These are phyloP conservation scores for Lissocephala sabroskyi DNA, from an alignment of 2,888 invertebrate genomes.

Conservation along the genomic window DNA sequence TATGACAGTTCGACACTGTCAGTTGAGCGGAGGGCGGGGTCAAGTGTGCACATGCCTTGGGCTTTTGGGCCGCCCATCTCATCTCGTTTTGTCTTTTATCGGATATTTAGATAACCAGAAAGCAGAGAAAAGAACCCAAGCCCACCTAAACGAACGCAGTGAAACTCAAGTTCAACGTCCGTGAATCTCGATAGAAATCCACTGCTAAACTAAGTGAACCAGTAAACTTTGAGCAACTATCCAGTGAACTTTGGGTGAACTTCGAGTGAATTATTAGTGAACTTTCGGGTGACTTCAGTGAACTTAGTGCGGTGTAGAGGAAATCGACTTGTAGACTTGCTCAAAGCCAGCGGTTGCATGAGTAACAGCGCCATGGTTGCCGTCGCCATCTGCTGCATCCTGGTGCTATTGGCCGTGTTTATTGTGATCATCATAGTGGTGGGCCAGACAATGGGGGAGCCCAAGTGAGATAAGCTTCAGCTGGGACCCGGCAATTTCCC, in stretches of 20 bases:
- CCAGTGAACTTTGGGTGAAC: not conserved
- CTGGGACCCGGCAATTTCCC: conserved; percentile 73
- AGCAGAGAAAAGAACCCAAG: not conserved
- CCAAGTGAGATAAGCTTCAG: conserved; percentile 75
- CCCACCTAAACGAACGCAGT: too few relatives aligned
- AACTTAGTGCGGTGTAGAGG: too few relatives aligned
- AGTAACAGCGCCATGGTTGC: conserved; percentile 80
- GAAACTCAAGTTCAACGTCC: too few relatives aligned
- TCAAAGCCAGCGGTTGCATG: conserved; percentile 41
- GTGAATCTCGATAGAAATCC: too few relatives aligned
- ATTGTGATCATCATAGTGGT: conserved; percentile 87
- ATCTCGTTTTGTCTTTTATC: too few relatives aligned
- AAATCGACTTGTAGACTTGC: too few relatives aligned
- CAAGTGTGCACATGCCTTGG: conserved; percentile 51
- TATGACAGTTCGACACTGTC: conserved; percentile 43
- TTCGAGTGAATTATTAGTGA: not conserved
- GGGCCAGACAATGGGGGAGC: conserved; percentile 82
- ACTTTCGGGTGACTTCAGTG: too few relatives aligned
- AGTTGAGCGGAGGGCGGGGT: conserved; percentile 23
- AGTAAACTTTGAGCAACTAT: not conserved
- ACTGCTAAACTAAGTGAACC: not conserved
- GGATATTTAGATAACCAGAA: not conserved
- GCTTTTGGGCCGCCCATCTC: too few relatives aligned
- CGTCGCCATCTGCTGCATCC: conserved; percentile 87
- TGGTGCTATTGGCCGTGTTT: conserved; percentile 85